A percentile compares a stretch with the other conserved stretches of the same genome.
Evolutionary conservation across 2,113 vertebrate species (phyloP).

Genomic region (Falco punctatus): DNA sequence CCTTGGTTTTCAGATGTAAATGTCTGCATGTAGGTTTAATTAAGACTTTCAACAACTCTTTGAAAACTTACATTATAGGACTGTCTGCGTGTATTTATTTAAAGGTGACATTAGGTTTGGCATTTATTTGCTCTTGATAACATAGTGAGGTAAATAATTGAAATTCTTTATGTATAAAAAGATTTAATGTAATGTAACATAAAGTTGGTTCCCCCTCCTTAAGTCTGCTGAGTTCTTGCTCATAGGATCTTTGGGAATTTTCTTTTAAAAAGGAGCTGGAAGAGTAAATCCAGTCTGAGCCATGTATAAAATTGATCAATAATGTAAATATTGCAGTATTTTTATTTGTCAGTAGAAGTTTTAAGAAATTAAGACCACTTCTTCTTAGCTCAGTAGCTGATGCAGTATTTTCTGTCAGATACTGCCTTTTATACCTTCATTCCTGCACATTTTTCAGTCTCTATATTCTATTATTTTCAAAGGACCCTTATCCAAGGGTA

Average conservation of each 20-base stretch:
- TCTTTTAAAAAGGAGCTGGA: not conserved
- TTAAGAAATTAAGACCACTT: not conserved
- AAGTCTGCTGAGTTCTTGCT: not conserved
- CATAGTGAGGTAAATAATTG: not conserved
- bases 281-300: not conserved
- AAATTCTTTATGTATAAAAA: not conserved
- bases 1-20: not conserved
- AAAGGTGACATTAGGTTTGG: not conserved
- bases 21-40: not conserved
- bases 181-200: not conserved
- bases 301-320: no score
- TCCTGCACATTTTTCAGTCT: not conserved
- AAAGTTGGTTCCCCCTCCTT: not conserved
- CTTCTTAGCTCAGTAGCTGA: not conserved
- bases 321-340: not conserved
- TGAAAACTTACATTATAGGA: not conserved
- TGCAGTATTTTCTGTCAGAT: not conserved
- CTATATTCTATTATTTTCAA: not conserved
- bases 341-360: not conserved
- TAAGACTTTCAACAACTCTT: not conserved
- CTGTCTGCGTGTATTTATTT: not conserved
- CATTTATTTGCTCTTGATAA: not conserved
- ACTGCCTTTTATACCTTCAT: not conserved
- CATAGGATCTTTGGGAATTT: not conserved
- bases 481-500: not conserved